phyloP scores from a whole-genome alignment of 2,888 invertebrate genomes.

The Cabera pusaria region DNA sequence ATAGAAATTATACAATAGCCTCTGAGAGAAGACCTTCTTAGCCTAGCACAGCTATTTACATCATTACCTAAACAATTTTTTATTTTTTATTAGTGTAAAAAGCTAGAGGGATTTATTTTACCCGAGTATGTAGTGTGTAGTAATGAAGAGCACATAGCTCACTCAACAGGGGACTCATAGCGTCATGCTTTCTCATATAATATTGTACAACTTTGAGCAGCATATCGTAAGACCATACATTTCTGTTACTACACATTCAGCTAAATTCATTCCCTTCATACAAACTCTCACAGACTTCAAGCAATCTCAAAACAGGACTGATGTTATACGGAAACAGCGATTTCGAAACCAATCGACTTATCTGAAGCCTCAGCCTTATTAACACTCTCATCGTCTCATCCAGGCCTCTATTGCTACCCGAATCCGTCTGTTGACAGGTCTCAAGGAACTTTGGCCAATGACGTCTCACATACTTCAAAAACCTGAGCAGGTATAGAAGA shows the following conservation, averaged over 20 bases:
- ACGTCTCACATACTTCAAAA: slow-evolving; percentile 91
- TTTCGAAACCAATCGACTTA: slow-evolving; percentile 91
- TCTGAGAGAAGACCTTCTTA: slow-evolving; percentile 36
- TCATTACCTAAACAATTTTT: neutral
- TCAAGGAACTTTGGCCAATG: slow-evolving; percentile 93
- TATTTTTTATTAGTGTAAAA: too few relatives aligned
- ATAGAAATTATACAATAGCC: slow-evolving; percentile 30
- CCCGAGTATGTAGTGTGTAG: too few relatives aligned
- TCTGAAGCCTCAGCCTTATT: slow-evolving; percentile 90
- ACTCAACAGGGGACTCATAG: too few relatives aligned
- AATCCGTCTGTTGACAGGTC: slow-evolving; percentile 87
- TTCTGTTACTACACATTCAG: slow-evolving; percentile 81
- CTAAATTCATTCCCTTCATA: slow-evolving; percentile 93
- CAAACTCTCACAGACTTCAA: slow-evolving; percentile 92
- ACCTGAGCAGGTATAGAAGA: slow-evolving; percentile 90
- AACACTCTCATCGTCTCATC: slow-evolving; percentile 94
- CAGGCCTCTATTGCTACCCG: slow-evolving; percentile 82
- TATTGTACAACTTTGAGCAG: too few relatives aligned
- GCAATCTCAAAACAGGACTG: slow-evolving; percentile 91
- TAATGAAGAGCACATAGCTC: too few relatives aligned
- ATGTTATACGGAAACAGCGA: slow-evolving; percentile 95
- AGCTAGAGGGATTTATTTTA: too few relatives aligned
- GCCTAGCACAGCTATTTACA: slow-evolving; percentile 13
- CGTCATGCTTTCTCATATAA: too few relatives aligned
- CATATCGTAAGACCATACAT: too few relatives aligned